phyloP scores from a whole-genome alignment of 2,797 vertebrate species.

The Muscicapa comitata region DNA sequence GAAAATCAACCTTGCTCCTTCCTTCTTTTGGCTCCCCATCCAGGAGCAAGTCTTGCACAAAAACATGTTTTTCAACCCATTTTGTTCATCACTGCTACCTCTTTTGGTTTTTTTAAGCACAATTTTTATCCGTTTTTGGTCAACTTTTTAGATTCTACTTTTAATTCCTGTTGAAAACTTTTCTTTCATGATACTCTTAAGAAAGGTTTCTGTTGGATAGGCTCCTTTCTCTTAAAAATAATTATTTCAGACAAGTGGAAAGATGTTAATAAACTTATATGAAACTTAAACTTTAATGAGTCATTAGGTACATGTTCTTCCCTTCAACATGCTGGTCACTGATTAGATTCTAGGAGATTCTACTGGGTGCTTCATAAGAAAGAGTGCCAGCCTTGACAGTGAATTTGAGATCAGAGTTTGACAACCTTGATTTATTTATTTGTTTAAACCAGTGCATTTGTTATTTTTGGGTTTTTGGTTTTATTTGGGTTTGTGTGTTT shows the following conservation, averaged over 20 bases:
- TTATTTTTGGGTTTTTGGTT: background rate
- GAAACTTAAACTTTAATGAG: background rate
- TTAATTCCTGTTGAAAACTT: background rate
- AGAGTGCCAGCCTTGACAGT: background rate
- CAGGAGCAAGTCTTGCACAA: background rate
- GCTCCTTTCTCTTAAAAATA: background rate
- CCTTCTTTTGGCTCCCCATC: background rate
- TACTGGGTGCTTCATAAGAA: background rate
- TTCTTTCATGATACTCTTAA: background rate
- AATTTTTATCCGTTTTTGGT: background rate
- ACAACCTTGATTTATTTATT: background rate
- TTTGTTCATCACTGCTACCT: background rate
- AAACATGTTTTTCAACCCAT: background rate
- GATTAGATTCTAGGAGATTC: background rate
- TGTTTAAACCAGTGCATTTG: accelerated
- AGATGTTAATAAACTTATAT: background rate
- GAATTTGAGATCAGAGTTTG: background rate
- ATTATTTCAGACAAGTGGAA: background rate
- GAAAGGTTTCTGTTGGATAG: background rate
- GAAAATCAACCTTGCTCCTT: background rate
- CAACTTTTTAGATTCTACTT: background rate
- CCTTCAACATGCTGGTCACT: background rate
- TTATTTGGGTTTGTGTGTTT: background rate
- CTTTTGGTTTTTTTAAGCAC: accelerated
- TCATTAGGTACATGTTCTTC: background rate